phyloP scores from a whole-genome alignment of 1,140 invertebrate genomes.

The Prorops nasuta region DNA sequence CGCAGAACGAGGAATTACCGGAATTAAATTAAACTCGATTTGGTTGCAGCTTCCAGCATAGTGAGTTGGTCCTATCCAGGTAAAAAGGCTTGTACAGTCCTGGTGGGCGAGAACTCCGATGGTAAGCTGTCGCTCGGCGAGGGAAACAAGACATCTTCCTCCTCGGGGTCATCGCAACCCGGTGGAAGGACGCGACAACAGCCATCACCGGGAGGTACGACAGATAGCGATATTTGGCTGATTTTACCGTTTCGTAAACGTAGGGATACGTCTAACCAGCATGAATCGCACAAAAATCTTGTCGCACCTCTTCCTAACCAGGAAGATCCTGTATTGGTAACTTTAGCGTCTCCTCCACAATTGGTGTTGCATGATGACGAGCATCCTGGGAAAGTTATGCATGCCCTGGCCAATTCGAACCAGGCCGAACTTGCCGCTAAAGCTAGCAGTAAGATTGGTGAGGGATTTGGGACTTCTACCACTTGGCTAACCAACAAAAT shows the following conservation, averaged over 20 bases:
- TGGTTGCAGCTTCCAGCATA: constrained; percentile 74
- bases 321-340: constrained; percentile 1
- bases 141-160: constrained; percentile 61
- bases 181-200: constrained; percentile 57
- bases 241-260: constrained; percentile 59
- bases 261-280: constrained; percentile 64
- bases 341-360: constrained; percentile 6
- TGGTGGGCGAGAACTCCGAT: constrained; percentile 74
- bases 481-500: no score
- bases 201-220: constrained; percentile 64
- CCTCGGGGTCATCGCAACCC: constrained; percentile 62
- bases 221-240: constrained; percentile 36
- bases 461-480: no score
- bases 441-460: no score
- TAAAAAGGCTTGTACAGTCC: constrained; percentile 75
- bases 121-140: constrained; percentile 63
- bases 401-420: no score
- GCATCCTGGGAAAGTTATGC: constrained; percentile 34
- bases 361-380: constrained; percentile 20
- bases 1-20: constrained; percentile 8
- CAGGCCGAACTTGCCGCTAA: no score
- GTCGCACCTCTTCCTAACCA: constrained; percentile 12
- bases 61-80: constrained; percentile 79
- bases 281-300: constrained; percentile 51
- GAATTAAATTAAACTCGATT: background rate